phyloP scores from a whole-genome alignment of 2,797 vertebrate species.

The Brachymystax lenok region DNA sequence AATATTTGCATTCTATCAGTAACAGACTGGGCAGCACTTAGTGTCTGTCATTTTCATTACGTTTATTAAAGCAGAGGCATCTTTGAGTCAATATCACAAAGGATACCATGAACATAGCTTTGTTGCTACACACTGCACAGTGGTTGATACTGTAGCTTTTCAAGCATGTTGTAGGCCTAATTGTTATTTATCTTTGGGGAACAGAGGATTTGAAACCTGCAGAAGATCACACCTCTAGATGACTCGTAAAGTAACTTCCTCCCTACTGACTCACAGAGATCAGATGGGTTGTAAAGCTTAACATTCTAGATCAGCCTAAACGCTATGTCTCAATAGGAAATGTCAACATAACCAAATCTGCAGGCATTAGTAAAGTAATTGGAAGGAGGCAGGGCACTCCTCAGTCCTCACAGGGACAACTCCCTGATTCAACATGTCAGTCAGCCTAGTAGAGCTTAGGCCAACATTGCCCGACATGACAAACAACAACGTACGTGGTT shows the following conservation, averaged over 20 bases:
- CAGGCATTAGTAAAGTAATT: neutral
- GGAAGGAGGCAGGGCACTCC: too few species aligned
- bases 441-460: neutral
- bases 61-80: neutral
- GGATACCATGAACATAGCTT: neutral
- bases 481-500: too few species aligned
- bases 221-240: neutral
- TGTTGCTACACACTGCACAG: too few species aligned
- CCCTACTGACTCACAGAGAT: neutral
- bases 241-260: too few species aligned
- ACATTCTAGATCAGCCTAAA: neutral
- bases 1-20: neutral
- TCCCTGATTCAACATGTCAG: neutral
- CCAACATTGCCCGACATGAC: neutral
- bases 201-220: neutral
- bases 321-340: neutral
- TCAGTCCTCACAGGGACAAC: too few species aligned
- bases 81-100: neutral
- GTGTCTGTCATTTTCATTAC: neutral
- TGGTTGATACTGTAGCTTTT: neutral
- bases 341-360: neutral
- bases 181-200: neutral
- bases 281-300: neutral
- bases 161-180: too few species aligned
- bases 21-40: neutral